These are phyloP conservation scores for Chelon auratus DNA, from an alignment of 2,797 vertebrate species.

Conservation along the genomic window DNA sequence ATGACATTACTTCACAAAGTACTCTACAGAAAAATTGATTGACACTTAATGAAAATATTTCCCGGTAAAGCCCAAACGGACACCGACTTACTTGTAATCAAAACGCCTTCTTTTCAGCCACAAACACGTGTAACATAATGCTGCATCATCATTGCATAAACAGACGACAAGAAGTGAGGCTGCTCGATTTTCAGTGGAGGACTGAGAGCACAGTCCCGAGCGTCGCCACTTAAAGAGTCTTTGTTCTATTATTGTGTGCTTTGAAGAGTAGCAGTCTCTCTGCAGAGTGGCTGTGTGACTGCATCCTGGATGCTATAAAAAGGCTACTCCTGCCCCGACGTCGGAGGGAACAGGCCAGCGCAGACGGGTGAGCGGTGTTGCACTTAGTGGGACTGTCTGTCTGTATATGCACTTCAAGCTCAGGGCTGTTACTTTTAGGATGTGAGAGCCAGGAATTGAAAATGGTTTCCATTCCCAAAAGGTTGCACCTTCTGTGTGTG, in stretches of 20 bases:
- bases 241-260: slow-evolving; percentile 76
- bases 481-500: slow-evolving; percentile 24
- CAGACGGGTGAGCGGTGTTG: slow-evolving; percentile 47
- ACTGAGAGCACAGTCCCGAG: slow-evolving; percentile 52
- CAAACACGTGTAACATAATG: slow-evolving; percentile 14
- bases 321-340: slow-evolving; percentile 66
- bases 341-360: slow-evolving; percentile 44
- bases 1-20: not conserved
- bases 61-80: not conserved
- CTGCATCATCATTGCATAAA: slow-evolving; percentile 46
- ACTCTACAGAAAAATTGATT: not conserved
- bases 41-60: not conserved
- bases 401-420: slow-evolving; percentile 52
- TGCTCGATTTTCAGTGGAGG: slow-evolving; percentile 49
- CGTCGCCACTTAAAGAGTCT: slow-evolving; percentile 66
- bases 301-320: slow-evolving; percentile 76
- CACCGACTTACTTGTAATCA: not conserved
- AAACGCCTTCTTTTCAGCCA: slow-evolving; percentile 18
- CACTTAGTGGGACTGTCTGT: slow-evolving; percentile 55
- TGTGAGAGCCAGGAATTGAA: slow-evolving; percentile 57
- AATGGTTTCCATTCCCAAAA: slow-evolving; percentile 57
- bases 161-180: slow-evolving; percentile 26
- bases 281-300: slow-evolving; percentile 68
- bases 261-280: slow-evolving; percentile 68
- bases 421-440: slow-evolving; percentile 55